Percentiles rank a stretch among this genome's conserved stretches.
Evolutionary conservation across 2,888 invertebrate species (phyloP).

Genomic region (Caenorhabditis imperialis): DNA sequence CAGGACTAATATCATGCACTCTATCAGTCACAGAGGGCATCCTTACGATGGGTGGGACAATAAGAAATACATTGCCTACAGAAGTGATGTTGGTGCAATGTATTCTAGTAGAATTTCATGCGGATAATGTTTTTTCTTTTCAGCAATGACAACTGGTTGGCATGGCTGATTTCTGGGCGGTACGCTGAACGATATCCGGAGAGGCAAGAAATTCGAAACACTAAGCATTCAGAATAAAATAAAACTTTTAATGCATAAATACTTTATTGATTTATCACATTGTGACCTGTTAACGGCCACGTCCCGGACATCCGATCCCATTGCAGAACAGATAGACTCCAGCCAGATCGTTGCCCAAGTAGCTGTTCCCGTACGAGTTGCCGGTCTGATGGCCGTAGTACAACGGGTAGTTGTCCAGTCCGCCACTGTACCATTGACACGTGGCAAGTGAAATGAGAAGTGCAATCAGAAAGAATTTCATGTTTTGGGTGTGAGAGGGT

Average conservation of each 20-base stretch:
- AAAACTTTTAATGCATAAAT: no score
- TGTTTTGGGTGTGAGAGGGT: background rate
- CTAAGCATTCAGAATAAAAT: no score
- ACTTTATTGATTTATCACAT: no score
- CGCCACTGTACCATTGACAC: slow-evolving; percentile 41
- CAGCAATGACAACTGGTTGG: background rate
- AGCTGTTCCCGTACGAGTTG: slow-evolving; percentile 40
- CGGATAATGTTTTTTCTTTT: background rate
- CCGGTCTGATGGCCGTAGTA: slow-evolving; percentile 34
- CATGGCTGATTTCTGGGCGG: background rate
- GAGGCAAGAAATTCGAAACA: no score
- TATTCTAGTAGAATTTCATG: background rate
- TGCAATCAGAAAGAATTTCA: background rate
- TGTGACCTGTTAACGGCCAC: slow-evolving; percentile 9
- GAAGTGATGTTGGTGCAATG: background rate
- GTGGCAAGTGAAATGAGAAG: slow-evolving; percentile 1
- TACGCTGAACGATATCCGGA: no score
- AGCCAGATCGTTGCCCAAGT: slow-evolving; percentile 28
- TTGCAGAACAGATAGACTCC: slow-evolving; percentile 40
- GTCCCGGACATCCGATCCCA: slow-evolving; percentile 42
- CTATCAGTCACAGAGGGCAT: no score
- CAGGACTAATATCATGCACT: no score
- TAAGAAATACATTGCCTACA: no score
- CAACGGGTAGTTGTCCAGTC: slow-evolving; percentile 32
- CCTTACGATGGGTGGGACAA: no score